A percentile compares a stretch with the other conserved stretches of the same genome.
Conservation (phyloP, 1,140 invertebrate genomes). For the Sitodiplosis mosellana region DNA sequence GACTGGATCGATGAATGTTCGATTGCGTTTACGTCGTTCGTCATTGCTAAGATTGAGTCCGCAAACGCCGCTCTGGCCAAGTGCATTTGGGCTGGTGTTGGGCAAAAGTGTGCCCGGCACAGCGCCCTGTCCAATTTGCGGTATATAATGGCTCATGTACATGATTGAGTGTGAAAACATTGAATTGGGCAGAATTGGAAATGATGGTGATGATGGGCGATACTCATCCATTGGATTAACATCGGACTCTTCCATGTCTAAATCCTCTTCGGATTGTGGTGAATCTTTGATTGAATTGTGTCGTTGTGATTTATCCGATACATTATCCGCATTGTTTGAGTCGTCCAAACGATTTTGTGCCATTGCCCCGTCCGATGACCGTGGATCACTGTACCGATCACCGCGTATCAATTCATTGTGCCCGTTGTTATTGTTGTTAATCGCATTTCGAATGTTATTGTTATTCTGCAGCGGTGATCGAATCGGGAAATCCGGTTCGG, state of each 20-base stretch:
- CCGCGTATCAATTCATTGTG: constrained; percentile 13
- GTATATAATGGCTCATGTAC: constrained; percentile 80
- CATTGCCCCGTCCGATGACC: background rate
- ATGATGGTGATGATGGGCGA: constrained; percentile 26
- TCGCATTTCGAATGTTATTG: constrained; percentile 10
- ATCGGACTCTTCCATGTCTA: constrained; percentile 25
- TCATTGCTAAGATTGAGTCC: constrained; percentile 44
- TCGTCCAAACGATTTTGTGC: background rate
- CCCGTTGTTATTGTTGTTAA: constrained; percentile 30
- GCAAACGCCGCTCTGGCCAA: constrained; percentile 30
- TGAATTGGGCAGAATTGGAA: constrained; percentile 61
- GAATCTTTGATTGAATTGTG: constrained; percentile 15
- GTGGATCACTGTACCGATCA: background rate
- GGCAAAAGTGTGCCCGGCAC: constrained; percentile 25
- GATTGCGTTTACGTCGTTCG: constrained; percentile 78
- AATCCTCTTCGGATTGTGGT: constrained; percentile 24
- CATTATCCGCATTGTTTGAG: background rate
- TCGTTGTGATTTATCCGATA: background rate
- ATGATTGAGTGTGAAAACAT: constrained; percentile 73
- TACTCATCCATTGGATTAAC: constrained; percentile 21
- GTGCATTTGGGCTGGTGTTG: constrained; percentile 7
- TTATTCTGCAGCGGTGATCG: constrained; percentile 5
- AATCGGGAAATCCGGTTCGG: background rate
- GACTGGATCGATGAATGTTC: constrained; percentile 97
- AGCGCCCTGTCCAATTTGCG: constrained; percentile 26